Evolutionary conservation across 2,113 vertebrate genomes (phyloP), one percentile per base, ranked within the genome.

Genomic region (Salvator merianae): DNA sequence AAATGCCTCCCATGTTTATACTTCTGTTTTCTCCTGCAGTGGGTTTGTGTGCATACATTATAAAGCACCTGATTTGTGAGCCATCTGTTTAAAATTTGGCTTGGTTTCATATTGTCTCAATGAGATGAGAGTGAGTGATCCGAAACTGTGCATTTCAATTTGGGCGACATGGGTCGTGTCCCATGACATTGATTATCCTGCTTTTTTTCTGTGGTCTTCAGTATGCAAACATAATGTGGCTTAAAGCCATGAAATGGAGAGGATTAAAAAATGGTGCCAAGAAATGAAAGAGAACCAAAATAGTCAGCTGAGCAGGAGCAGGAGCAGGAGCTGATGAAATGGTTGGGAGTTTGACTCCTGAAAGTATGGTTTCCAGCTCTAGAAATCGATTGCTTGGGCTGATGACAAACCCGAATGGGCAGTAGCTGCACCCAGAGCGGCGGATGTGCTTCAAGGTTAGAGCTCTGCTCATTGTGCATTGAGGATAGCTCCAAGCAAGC

Each of bases 181-280:
- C 89, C 91, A 90, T 47, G 90, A 93, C 90, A 90, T 91, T 93
- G 90, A 84, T 74, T 91, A 89, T 85, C 90, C 18, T 59, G 5
- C 18, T 20, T 59, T 16, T 59, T 80, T 91, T 79, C 7, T 79
- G 85, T 86, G 86, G 86, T 76, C 86, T 91, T 94, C 93, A 90
- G 84, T 89, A 94, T 94, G 94, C 91, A 93, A 94, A 94, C 94
- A 47, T 80, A 30, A 89, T 94, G 82, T 89, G 91, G 90, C 81
- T 87, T 4, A 90, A 87, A 89, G 87, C 63, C 78, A 91, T 91
- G 78, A 82, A 90, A 53, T 83, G 79, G 84, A 76, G 77, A 86
- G 90, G 65, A 50, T n/a, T 34, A 18, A 53, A 36, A 32, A 50
- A 22, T 5, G 7, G 16, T 40, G 2, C 9, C 5, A 8, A 10